Base-by-base conservation (phyloP, 1,140 invertebrate genomes). In the Phocides pigmalion region DNA sequence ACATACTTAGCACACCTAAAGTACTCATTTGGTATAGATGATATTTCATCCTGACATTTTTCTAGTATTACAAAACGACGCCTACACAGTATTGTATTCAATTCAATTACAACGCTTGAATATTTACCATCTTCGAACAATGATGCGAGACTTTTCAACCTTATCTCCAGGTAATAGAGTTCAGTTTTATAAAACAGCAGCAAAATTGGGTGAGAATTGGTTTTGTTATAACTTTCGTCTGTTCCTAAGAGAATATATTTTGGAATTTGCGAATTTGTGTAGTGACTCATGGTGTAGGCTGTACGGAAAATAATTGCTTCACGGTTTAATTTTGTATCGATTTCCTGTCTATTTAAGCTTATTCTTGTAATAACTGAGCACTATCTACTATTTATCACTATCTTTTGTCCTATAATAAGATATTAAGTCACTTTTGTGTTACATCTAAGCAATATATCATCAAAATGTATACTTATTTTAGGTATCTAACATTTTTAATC, bases 1-100 rank as follows among this genome's bases (percentile, higher is more conserved):
- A 70, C 49, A 54, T 19, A 25, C 59, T 68, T 64, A 49, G 62
- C n/a, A 17, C 44, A 42, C 54, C 16, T 50, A 6, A 49, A 72
- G 63, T 49, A 70, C 53, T 64, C 49, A 69, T 65, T 69, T 64
- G 39, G 15, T 17, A 51, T 22, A 62, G 62, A 72, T 74, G 66
- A 58, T 76, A 69, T 63, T 72, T 58, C 41, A 64, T 73, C 46
- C 70, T 79, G 80, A 70, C 76, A 82, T 82, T 81, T 83, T 82
- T 82, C 65, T 50, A 65, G 64, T 69, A 70, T 76, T 78, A 77
- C 76, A 72, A 81, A 81, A 81, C 56, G 39, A 63, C 78, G 65
- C 82, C 82, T 54, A 84, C 82, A 68, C 65, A 37, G 15, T 56
- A 82, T 84, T 82, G 78, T 79, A 67, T 47, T 72, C 49, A 66